Conservation (phyloP, 2,113 vertebrate genomes). For the Aspiorhynchus laticeps region DNA sequence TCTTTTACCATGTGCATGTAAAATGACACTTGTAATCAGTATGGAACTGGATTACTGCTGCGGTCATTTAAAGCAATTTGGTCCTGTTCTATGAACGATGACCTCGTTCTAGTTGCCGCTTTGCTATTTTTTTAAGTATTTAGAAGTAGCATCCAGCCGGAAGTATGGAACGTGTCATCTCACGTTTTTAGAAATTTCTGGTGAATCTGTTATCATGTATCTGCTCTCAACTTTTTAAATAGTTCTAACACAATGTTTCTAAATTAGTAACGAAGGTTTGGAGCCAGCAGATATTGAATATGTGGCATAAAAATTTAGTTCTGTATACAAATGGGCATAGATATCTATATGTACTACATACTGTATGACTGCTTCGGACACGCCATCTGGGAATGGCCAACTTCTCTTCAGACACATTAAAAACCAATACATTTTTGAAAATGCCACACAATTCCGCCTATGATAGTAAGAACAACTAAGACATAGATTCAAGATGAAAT, state of each 20-base stretch:
- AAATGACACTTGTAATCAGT: slow-evolving; percentile 10
- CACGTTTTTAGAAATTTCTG: background rate
- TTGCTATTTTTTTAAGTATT: background rate
- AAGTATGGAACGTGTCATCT: background rate
- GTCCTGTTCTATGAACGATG: background rate
- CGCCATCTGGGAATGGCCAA: too few relatives aligned
- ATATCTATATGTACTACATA: too few relatives aligned
- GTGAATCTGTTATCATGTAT: background rate
- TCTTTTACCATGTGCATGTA: slow-evolving; percentile 5
- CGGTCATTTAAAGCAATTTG: background rate
- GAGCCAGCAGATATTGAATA: background rate
- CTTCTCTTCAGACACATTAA: too few relatives aligned
- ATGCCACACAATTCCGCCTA: too few relatives aligned
- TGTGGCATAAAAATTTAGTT: background rate
- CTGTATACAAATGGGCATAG: too few relatives aligned
- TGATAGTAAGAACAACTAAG: too few relatives aligned
- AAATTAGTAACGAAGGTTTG: background rate
- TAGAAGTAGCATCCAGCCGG: background rate
- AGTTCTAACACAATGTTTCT: background rate
- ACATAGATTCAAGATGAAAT: too few relatives aligned
- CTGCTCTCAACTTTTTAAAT: background rate
- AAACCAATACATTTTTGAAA: too few relatives aligned
- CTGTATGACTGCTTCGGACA: too few relatives aligned
- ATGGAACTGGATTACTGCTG: background rate
- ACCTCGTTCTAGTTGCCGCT: background rate